Percentiles rank a stretch among this genome's conserved stretches.
Conservation (phyloP, 2,113 vertebrate species). For the Cynoglossus semilaevis region DNA sequence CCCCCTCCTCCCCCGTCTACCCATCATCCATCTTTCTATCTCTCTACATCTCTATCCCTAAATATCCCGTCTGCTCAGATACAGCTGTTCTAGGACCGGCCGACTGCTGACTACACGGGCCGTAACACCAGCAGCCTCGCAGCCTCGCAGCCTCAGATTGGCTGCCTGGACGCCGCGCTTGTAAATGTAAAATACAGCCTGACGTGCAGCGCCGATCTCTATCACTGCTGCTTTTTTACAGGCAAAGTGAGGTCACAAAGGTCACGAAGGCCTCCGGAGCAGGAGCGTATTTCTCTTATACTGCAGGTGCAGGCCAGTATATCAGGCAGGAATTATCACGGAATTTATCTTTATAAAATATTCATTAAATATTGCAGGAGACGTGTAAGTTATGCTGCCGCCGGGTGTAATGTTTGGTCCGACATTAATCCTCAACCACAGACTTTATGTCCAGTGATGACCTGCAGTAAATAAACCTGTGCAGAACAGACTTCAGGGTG, state of each 20-base stretch:
- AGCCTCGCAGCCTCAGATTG: conserved; percentile 44
- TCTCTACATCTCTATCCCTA: conserved; percentile 38
- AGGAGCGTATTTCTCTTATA: conserved; percentile 37
- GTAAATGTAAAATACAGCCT: conserved; percentile 66
- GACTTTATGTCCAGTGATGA: conserved; percentile 13
- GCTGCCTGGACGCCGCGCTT: conserved; percentile 48
- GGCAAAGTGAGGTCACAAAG: conserved; percentile 21
- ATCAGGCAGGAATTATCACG: conserved; percentile 40
- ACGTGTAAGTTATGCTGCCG: conserved; percentile 23
- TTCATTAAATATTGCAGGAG: conserved; percentile 10
- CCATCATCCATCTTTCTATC: conserved; percentile 39
- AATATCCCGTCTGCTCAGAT: conserved; percentile 70
- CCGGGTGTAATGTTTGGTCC: background rate
- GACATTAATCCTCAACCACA: conserved; percentile 19
- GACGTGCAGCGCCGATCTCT: conserved; percentile 34
- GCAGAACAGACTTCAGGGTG: too few relatives aligned
- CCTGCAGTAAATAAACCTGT: conserved; percentile 3
- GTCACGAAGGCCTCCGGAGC: conserved; percentile 1
- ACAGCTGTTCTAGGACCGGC: conserved; percentile 49
- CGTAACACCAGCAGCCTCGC: conserved; percentile 43
- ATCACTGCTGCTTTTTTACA: conserved; percentile 45
- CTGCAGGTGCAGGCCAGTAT: conserved; percentile 30
- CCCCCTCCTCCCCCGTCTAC: conserved; percentile 32
- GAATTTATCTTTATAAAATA: conserved; percentile 41
- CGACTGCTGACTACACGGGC: conserved; percentile 57